Evolutionary conservation across 2,888 invertebrate genomes (phyloP).

Genomic region (Sarcophaga subvicina): DNA sequence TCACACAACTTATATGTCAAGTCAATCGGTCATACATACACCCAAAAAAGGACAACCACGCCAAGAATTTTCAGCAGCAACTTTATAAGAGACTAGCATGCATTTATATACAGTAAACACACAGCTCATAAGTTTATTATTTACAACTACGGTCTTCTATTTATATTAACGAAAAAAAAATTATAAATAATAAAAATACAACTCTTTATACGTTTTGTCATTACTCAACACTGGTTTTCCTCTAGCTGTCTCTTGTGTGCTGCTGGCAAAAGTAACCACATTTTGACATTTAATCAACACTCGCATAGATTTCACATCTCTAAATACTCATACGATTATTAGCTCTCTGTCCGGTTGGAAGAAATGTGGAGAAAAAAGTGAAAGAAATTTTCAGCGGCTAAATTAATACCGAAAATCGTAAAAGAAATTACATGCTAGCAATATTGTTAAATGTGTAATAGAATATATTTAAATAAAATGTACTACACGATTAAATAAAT

Average conservation of each 20-base stretch:
- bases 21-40: too few relatives aligned
- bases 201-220: too few relatives aligned
- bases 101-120: too few relatives aligned
- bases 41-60: too few relatives aligned
- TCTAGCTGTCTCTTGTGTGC: background rate
- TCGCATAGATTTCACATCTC: slow-evolving; percentile 21
- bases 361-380: slow-evolving; percentile 25
- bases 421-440: slow-evolving; percentile 24
- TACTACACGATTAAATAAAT: slow-evolving; percentile 11
- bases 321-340: slow-evolving; percentile 41
- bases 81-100: too few relatives aligned
- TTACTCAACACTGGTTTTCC: background rate
- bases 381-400: slow-evolving; percentile 30
- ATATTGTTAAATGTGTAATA: slow-evolving; percentile 21
- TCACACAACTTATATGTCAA: too few relatives aligned
- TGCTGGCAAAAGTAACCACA: slow-evolving; percentile 8
- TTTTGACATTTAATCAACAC: slow-evolving; percentile 23
- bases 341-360: slow-evolving; percentile 54
- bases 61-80: too few relatives aligned
- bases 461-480: slow-evolving; percentile 1
- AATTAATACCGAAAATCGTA: slow-evolving; percentile 23
- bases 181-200: too few relatives aligned
- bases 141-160: too few relatives aligned
- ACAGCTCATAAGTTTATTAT: too few relatives aligned
- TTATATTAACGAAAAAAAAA: too few relatives aligned